Evolutionary conservation across 2,888 invertebrate genomes (phyloP), one percentile per base, ranked within the genome.

Genomic region (Gisinianus flammeolus): DNA sequence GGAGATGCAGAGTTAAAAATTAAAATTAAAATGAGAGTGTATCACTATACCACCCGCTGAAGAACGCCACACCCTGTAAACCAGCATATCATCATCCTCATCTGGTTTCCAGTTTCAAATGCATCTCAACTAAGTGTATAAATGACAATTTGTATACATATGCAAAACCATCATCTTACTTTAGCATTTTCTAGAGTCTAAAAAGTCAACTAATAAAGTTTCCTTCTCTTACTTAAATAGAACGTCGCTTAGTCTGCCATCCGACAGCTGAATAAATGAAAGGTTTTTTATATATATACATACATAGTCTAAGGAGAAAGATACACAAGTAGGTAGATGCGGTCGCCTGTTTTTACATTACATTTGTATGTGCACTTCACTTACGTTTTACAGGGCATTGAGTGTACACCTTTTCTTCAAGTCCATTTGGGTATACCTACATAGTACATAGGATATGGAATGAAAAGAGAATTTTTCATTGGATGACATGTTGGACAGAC

Each of bases 21-120:
- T 16, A 44, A 44, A 44, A 19, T 44, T 44, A 16, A n/a, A 44
- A 44, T 44, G 44, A 44, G 44, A 44, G 19, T 16, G 44, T 44
- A 44, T 16, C 44, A 19, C n/a, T n/a, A 16, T 28, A 56, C 71
- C 71, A 64, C 75, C 75, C 26, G 67, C 75, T 75, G 67, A 35
- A 52, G 67, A 12, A 75, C 31, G 54, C 75, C 66, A 75, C 75
- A 67, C 75, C 75, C 67, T 24, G 24, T 67, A 28, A 10, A 64
- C 26, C 10, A 67, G 22, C 64, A 75, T 75, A 64, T 64, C 26
- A 64, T 64, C 26, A 28, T 22, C 58, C 26, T 64, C 64, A 64
- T 64, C 58, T n/a, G 58, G 24, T 71, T 58, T 73, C 62, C 73
- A 75, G 66, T 75, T 52, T 64, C 52, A 66, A 64, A 64, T 44